These are phyloP conservation scores for Lithophane semibrunnea DNA, from an alignment of 2,888 invertebrate genomes.

Conservation along the genomic window DNA sequence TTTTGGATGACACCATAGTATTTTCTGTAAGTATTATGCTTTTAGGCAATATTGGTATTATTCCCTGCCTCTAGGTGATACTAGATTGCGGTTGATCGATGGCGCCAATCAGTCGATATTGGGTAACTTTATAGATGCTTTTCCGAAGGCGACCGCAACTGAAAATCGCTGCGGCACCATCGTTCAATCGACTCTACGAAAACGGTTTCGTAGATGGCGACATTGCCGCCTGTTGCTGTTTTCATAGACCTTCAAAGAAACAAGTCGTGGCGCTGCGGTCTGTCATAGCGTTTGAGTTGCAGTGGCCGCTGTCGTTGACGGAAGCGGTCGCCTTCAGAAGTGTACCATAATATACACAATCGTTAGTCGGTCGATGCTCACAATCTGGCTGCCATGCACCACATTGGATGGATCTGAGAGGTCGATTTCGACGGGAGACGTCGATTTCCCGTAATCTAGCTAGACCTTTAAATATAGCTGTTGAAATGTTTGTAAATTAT, in stretches of 20 bases:
- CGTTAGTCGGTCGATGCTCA: not conserved
- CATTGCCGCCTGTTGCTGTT: not conserved
- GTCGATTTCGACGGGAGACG: not conserved
- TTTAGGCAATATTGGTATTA: slow-evolving; percentile 25
- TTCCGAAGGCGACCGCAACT: not conserved
- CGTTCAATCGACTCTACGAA: not conserved
- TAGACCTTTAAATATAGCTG: not conserved
- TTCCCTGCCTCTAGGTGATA: not conserved
- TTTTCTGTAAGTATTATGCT: slow-evolving; percentile 72
- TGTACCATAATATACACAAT: not conserved
- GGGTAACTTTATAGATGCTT: not conserved
- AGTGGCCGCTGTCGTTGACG: not conserved
- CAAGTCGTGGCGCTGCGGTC: not conserved
- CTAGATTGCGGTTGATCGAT: not conserved
- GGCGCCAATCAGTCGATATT: not conserved
- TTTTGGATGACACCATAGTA: slow-evolving; percentile 79
- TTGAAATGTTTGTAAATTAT: not conserved
- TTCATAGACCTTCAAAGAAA: not conserved
- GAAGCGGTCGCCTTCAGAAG: not conserved
- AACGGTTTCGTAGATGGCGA: not conserved
- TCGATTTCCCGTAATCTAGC: not conserved
- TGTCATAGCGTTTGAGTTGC: not conserved
- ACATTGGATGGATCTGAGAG: not conserved
- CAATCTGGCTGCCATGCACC: not conserved
- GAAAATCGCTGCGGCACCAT: not conserved